Base-by-base conservation (phyloP, 2,888 invertebrate genomes). In the Acrocera orbiculus region DNA sequence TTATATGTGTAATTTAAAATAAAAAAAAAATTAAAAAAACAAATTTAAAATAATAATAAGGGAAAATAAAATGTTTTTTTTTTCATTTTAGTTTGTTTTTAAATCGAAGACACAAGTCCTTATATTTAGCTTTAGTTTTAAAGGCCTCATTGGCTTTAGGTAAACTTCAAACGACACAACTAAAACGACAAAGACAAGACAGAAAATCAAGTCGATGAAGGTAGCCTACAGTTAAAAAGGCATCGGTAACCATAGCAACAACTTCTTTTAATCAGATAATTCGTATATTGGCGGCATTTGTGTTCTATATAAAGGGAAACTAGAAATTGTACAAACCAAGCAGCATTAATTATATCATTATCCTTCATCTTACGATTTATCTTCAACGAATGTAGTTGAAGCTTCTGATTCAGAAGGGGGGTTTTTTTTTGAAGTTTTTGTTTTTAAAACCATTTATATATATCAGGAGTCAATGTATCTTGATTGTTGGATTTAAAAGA, bases 271-370 rank as follows among this genome's bases (percentile, higher is more conserved):
- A 39, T 39, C 39, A 39, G 39, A 39, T 39, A 39, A 39, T 39
- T 36, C 36, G 27, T 29, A 29, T 36, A 34, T 36, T 36, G 39
- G 35, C 37, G 38, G 37, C 33, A 32, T 36, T 37, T 30, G 34
- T 37, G 30, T n/a, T 30, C 20, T 16, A 20, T 35, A 45, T 41
- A 42, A 43, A 44, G 42, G 40, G 43, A n/a, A 41, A 43, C 42
- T 43, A 39, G 40, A 39, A 44, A 45, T 43, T 41, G 44, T 39
- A 40, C 42, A 42, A 40, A 41, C 39, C 39, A n/a, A 39, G 43
- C 45, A 48, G 48, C 51, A 51, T 52, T 52, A 50, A 50, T 52
- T 51, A 52, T 51, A 52, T 52, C 50, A 52, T 51, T 51, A 52
- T 50, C 51, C 49, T 51, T 49, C 49, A 52, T 52, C 51, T 51